These are phyloP conservation scores for Ylistrum balloti DNA, from an alignment of 1,140 invertebrate genomes.

Conservation along the genomic window DNA sequence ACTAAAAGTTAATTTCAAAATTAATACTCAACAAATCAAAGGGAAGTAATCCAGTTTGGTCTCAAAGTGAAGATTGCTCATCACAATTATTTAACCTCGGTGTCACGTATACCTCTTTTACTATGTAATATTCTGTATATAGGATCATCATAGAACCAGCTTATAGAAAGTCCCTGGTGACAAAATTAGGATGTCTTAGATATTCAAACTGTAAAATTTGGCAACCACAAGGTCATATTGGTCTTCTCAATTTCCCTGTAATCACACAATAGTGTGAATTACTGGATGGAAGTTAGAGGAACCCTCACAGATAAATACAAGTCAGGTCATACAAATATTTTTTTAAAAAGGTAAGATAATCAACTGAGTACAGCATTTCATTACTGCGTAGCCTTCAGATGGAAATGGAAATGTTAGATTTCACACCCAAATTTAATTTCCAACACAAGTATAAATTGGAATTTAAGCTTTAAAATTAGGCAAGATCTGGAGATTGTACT, in stretches of 20 bases:
- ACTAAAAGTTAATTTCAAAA: no score
- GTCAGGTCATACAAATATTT: conserved; percentile 2
- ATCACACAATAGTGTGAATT: conserved; percentile 14
- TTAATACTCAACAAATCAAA: background rate
- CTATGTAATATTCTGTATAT: background rate
- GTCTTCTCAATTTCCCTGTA: background rate
- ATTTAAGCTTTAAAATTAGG: conserved; percentile 40
- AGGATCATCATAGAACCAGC: background rate
- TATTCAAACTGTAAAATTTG: background rate
- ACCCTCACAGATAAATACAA: background rate
- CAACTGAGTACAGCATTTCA: background rate
- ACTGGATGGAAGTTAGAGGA: background rate
- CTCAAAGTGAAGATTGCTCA: background rate
- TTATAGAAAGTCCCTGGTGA: background rate
- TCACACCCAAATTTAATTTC: conserved; percentile 27
- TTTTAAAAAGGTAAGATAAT: conserved; percentile 17
- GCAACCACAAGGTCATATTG: background rate
- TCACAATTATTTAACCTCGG: background rate
- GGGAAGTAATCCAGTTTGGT: background rate
- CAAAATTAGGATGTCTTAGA: background rate
- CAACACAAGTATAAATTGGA: conserved; percentile 13
- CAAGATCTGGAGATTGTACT: background rate
- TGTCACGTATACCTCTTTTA: background rate
- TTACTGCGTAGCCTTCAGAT: background rate
- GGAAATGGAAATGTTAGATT: conserved; percentile 34